Evolutionary conservation across 2,113 vertebrate genomes (phyloP), one percentile per base, ranked within the genome.

Genomic region (human): DNA sequence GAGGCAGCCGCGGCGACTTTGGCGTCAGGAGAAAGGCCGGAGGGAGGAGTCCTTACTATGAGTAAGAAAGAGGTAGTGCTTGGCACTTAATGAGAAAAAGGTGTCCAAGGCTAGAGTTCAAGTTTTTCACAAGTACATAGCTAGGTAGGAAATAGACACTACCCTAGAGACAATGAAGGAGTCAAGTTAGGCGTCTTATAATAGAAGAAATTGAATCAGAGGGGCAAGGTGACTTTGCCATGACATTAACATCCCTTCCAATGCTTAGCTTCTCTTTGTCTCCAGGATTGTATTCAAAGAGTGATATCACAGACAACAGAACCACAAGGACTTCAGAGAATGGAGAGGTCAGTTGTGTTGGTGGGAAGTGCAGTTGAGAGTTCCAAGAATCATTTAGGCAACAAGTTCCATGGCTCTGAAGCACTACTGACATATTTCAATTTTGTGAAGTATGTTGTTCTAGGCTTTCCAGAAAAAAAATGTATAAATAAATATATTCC

Each of bases 321-420:
- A 61, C 14, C 32, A n/a, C 2, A 48, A 45, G 35, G 38, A 45
- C 23, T 38, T 68, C 13, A 73, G 76, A 75, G n/a, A 68, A 50
- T 6, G 18, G 48, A 64, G 16, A 70, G 25, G 12, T 22, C 61
- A 55, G n/a, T 11, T 13, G 6, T 35, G 16, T 2, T 18, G 0
- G 18, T 27, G 6, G 13, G 16, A 30, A 35, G 30, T 12, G 0
- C 61, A 11, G 14, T 5, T 72, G 61, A 55, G 35, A 57, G 22
- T 2, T 27, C 13, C 22, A 43, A 35, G n/a, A 52, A 2, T 10
- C 68, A 93, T 6, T 1, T 8, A 6, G 57, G 40, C 10, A 73
- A 17, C 4, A 52, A 40, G 3, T 20, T 84, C 23, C 73, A 27
- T 20, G 50, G 16, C 8, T 59, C 32, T 85, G 48, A 32, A 50